Percentiles rank a stretch among this genome's conserved stretches.
These are phyloP conservation scores for Brachyistius frenatus DNA, from an alignment of 2,113 vertebrate genomes.

Conservation along the genomic window DNA sequence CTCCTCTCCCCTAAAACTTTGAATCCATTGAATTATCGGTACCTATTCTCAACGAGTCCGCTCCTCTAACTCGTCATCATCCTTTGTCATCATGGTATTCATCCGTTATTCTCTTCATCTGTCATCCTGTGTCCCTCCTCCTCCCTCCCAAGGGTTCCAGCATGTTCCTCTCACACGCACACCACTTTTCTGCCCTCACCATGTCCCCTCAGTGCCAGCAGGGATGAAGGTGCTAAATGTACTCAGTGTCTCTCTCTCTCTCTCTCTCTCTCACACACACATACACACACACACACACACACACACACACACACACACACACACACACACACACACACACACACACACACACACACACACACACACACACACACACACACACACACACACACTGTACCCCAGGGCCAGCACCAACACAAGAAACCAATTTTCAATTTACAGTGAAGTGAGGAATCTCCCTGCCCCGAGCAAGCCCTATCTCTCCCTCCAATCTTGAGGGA, in stretches of 20 bases:
- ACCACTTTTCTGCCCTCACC: conserved; percentile 48
- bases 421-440: conserved; percentile 87
- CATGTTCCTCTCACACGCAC: conserved; percentile 40
- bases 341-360: conserved; percentile 42
- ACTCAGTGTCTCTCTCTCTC: conserved; percentile 33
- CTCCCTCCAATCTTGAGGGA: conserved; percentile 65
- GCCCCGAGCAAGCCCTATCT: conserved; percentile 70
- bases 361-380: conserved; percentile 32
- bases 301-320: conserved; percentile 36
- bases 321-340: neutral
- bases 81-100: conserved; percentile 8
- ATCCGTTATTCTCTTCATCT: conserved; percentile 19
- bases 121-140: conserved; percentile 11
- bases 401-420: conserved; percentile 78
- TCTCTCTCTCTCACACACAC: too few species aligned
- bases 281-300: conserved; percentile 26
- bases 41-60: conserved; percentile 4
- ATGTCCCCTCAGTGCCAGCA: conserved; percentile 57
- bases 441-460: conserved; percentile 85
- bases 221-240: conserved; percentile 70
- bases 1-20: neutral
- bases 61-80: neutral
- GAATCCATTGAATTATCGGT: conserved; percentile 5
- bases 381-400: conserved; percentile 56
- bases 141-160: conserved; percentile 22